Base-by-base conservation (phyloP, 2,113 vertebrate species). In the Campylorhamphus procurvoides region DNA sequence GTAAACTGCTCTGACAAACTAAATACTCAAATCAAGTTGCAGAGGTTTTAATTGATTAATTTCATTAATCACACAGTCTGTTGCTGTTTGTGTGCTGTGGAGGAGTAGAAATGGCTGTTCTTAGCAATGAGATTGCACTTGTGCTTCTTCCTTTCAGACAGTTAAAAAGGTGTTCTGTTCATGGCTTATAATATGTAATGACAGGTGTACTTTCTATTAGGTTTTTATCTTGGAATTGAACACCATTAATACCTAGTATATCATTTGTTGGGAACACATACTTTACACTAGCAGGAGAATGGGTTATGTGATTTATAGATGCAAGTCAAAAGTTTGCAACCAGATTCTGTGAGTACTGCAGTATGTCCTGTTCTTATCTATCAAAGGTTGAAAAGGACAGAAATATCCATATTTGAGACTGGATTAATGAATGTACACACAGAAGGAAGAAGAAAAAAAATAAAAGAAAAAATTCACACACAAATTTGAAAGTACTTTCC, bases 1-100 rank as follows among this genome's bases (percentile, higher is more conserved):
- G 44, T 77, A 79, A 89, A 44, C 79, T 95, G 58, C 47, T 95
- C 91, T 91, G 94, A 89, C 84, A 90, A 90, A 76, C 58, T 87
- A 86, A 89, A 68, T 80, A 75, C n/a, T 81, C 46, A 40, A 18
- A 82, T 63, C 52, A 64, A 66, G 59, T 79, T 80, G 67, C n/a
- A 80, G 66, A 86, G 49, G 79, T 53, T 92, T 94, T 92, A 83
- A 68, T 93, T 83, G 66, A 22, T 82, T 94, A 12, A 77, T 84
- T 84, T 89, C 12, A 64, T 86, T 96, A 76, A 93, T 95, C 63
- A 83, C 46, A 37, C 58, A 52, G n/a, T 35, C 91, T 89, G 49
- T 56, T 92, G 52, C 35, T 69, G 42, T 58, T 89, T 12, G 3
- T 74, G 50, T 73, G 67, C 39, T 7, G 9, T 40, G n/a, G 55